Conservation (phyloP, 2,797 vertebrate species). For the Calcarius lapponicus region DNA sequence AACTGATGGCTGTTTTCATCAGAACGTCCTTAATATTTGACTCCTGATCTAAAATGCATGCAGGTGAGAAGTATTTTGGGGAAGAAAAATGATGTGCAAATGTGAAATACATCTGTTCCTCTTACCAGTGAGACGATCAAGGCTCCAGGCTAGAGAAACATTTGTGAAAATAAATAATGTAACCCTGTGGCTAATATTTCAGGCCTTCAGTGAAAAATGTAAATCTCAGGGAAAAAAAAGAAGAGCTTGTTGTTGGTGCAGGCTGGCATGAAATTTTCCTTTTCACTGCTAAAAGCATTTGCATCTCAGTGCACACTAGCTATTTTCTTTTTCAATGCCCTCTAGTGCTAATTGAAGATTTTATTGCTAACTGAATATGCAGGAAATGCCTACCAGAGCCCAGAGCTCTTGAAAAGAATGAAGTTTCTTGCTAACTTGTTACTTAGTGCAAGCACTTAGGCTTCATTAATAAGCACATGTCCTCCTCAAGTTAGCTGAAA, state of each 20-base stretch:
- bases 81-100: background rate
- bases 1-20: background rate
- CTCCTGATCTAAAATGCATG: background rate
- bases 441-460: conserved; percentile 6
- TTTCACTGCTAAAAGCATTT: conserved; percentile 56
- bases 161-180: conserved; percentile 10
- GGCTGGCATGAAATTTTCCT: conserved; percentile 36
- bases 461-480: conserved; percentile 54
- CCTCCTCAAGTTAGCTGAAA: conserved; percentile 37
- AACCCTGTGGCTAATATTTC: background rate
- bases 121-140: background rate
- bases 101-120: background rate
- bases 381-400: conserved; percentile 59
- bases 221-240: background rate
- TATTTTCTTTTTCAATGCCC: conserved; percentile 62
- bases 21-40: background rate
- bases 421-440: conserved; percentile 60
- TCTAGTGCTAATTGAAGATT: conserved; percentile 70
- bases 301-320: conserved; percentile 48
- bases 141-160: background rate
- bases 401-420: conserved; percentile 52
- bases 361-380: conserved; percentile 59
- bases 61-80: background rate
- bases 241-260: background rate
- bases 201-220: conserved; percentile 33